Evolutionary conservation across 2,888 invertebrate genomes (phyloP).

Genomic region (Corbicula japonica): DNA sequence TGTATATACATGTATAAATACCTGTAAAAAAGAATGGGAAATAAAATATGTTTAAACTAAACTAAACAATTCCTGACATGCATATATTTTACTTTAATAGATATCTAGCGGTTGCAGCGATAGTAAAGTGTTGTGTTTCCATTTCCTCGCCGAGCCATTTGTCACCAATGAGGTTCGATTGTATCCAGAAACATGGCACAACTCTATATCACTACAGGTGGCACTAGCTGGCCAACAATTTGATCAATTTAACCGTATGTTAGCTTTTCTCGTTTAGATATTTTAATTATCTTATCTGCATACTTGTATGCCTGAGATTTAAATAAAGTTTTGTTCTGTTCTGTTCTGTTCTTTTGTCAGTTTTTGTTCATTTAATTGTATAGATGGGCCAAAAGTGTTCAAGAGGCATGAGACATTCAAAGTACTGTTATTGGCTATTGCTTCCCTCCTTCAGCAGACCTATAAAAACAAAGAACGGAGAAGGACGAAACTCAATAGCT

Average conservation of each 20-base stretch:
- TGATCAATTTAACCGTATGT: constrained; percentile 40
- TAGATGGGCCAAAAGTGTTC: too few species aligned
- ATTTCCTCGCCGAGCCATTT: constrained; percentile 37
- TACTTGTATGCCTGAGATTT: constrained; percentile 9
- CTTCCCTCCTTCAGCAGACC: too few species aligned
- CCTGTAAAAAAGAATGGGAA: too few species aligned
- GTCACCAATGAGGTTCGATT: constrained; percentile 51
- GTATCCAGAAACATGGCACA: constrained; percentile 42
- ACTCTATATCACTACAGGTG: constrained; percentile 40
- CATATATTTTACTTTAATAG: constrained; percentile 16
- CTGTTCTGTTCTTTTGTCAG: constrained; percentile 8
- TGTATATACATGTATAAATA: constrained; percentile 5
- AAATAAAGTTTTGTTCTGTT: constrained; percentile 13
- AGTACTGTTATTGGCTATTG: too few species aligned
- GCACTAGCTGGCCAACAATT: constrained; percentile 39
- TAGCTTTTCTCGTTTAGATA: too few species aligned
- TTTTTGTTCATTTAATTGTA: too few species aligned
- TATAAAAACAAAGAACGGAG: too few species aligned
- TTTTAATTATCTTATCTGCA: too few species aligned
- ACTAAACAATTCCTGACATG: not conserved
- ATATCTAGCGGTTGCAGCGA: constrained; percentile 24
- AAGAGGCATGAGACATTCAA: too few species aligned
- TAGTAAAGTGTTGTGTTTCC: constrained; percentile 27
- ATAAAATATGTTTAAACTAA: not conserved
- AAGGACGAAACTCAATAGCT: too few species aligned